phyloP scores from a whole-genome alignment of 2,888 invertebrate genomes.

The Lasioglossum pauxillum region DNA sequence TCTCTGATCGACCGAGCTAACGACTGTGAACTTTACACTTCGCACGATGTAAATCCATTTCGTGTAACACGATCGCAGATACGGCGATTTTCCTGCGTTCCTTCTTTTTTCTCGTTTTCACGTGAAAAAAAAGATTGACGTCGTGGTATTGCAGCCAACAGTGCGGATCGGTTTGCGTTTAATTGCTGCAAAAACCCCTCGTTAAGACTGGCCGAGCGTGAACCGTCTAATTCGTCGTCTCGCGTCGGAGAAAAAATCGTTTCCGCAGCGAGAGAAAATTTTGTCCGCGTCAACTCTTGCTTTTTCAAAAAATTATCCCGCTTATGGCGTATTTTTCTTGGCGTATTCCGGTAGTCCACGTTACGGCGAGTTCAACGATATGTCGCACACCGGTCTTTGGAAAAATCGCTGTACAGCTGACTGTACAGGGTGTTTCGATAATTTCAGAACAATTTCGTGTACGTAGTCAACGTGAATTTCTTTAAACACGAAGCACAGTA shows the following conservation, averaged over 20 bases:
- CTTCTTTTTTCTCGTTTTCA: not conserved
- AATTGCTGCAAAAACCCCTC: not conserved
- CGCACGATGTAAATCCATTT: constrained; percentile 16
- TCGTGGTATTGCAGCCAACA: not conserved
- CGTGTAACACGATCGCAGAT: not conserved
- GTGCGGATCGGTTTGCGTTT: not conserved
- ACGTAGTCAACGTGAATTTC: not conserved
- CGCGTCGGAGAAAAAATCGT: not conserved
- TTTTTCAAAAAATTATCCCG: not conserved
- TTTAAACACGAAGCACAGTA: not conserved
- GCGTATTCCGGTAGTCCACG: not conserved
- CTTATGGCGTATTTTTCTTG: not conserved
- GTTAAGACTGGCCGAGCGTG: not conserved
- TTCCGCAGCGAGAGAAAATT: not conserved
- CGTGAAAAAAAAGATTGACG: not conserved
- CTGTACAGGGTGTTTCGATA: not conserved
- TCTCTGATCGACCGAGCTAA: constrained; percentile 22
- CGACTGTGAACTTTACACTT: constrained; percentile 39
- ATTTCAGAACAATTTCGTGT: not conserved
- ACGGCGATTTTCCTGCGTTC: not conserved
- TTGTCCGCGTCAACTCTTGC: not conserved
- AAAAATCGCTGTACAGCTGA: not conserved
- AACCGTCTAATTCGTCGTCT: not conserved
- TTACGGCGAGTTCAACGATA: not conserved
- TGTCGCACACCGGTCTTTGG: not conserved